Evolutionary conservation across 2,888 invertebrate species (phyloP).

Genomic region (Margaritifera margaritifera): DNA sequence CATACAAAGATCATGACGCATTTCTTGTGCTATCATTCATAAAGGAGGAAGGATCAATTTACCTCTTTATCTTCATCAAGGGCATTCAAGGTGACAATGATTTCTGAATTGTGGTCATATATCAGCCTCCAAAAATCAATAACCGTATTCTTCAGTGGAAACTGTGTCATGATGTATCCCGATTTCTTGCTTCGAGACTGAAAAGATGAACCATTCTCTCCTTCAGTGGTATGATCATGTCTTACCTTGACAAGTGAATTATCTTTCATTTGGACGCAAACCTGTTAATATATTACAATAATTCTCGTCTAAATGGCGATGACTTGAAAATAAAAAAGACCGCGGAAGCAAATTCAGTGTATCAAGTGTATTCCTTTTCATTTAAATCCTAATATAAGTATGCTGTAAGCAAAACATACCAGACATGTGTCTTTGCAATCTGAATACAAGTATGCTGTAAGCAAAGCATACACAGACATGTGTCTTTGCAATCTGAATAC

Average conservation of each 20-base stretch:
- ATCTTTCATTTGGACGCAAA: too few species aligned
- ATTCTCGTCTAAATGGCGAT: background rate
- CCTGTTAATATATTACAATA: too few species aligned
- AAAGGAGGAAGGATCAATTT: background rate
- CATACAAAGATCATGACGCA: too few species aligned
- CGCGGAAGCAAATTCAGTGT: background rate
- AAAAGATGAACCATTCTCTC: background rate
- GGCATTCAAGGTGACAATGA: slow-evolving; percentile 39
- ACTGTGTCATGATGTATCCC: slow-evolving; percentile 41
- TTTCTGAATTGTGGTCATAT: slow-evolving; percentile 43
- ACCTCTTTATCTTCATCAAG: slow-evolving; percentile 48
- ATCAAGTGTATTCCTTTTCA: background rate
- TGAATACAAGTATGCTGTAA: too few species aligned
- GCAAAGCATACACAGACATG: too few species aligned
- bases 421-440: too few species aligned
- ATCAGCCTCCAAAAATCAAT: slow-evolving; percentile 48
- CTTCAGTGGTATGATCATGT: background rate
- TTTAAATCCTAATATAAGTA: background rate
- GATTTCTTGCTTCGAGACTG: slow-evolving; percentile 39
- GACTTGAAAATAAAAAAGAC: background rate
- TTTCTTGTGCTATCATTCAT: too few species aligned
- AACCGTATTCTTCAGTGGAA: slow-evolving; percentile 41
- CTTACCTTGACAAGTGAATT: background rate
- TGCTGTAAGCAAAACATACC: too few species aligned
- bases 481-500: too few species aligned